phyloP scores from a whole-genome alignment of 1,140 invertebrate genomes.

The Pararge aegeria region DNA sequence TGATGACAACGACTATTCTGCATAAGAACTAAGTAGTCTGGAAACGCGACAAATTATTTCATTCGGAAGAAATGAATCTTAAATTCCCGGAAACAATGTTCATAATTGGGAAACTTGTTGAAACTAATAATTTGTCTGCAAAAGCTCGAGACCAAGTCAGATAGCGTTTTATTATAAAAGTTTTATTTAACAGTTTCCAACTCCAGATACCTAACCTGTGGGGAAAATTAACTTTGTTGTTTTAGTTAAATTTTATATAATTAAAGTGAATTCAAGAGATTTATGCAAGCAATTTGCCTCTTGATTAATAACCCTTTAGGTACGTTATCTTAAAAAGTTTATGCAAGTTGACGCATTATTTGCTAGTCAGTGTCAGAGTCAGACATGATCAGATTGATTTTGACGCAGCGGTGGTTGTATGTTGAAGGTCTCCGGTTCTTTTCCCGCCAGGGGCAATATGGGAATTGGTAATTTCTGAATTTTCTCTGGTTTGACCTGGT shows the following conservation, averaged over 20 bases:
- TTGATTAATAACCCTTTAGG: background rate
- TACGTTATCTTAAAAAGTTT: no score
- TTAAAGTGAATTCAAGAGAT: background rate
- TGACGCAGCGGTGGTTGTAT: no score
- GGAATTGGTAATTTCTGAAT: no score
- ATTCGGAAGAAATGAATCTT: background rate
- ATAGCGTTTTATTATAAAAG: slow-evolving; percentile 7
- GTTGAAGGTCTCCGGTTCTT: no score
- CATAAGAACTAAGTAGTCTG: no score
- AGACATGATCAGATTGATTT: no score
- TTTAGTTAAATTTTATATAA: slow-evolving; percentile 1
- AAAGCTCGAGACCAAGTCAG: slow-evolving; percentile 2
- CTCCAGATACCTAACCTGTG: background rate
- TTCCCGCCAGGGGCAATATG: no score
- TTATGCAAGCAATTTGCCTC: background rate
- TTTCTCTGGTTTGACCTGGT: no score
- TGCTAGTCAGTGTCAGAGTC: no score
- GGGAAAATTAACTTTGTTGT: slow-evolving; percentile 1
- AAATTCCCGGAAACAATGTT: background rate
- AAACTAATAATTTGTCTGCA: slow-evolving; percentile 9
- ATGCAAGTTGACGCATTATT: no score
- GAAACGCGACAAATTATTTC: background rate
- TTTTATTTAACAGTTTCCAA: background rate
- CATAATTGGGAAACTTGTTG: background rate
- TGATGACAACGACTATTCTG: no score